phyloP scores from a whole-genome alignment of 2,113 vertebrate species.

The Gyps fulvus region DNA sequence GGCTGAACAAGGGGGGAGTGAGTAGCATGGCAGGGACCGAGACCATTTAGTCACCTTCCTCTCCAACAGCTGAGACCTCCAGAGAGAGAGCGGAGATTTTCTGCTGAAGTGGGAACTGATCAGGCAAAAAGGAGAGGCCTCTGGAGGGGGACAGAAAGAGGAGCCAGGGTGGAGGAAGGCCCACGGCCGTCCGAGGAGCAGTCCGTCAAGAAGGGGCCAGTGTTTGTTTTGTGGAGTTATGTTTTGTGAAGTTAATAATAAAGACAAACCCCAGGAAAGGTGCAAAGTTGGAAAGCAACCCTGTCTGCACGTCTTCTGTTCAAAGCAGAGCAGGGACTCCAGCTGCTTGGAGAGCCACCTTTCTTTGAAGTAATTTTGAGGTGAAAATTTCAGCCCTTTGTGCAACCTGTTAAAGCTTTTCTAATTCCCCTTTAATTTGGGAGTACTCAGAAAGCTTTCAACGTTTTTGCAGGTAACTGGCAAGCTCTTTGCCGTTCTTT shows the following conservation, averaged over 20 bases:
- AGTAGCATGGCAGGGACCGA: neutral
- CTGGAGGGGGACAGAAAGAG: neutral
- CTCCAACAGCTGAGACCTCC: neutral
- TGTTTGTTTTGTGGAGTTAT: neutral
- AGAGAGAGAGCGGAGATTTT: neutral
- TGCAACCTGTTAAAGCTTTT: neutral
- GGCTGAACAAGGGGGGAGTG: neutral
- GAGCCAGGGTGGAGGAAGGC: neutral
- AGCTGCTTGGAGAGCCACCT: neutral
- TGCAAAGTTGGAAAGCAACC: neutral
- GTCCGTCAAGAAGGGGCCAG: neutral
- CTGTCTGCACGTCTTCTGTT: neutral
- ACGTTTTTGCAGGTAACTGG: neutral
- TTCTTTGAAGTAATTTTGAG: conserved; percentile 8
- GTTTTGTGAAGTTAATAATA: neutral
- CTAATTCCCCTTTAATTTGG: conserved; percentile 23
- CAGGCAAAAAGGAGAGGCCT: neutral
- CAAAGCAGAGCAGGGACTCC: neutral
- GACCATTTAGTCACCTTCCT: neutral
- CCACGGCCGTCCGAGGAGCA: accelerated
- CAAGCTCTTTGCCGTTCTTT: neutral
- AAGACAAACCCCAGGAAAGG: neutral
- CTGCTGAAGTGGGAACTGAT: neutral
- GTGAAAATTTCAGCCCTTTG: conserved; percentile 29
- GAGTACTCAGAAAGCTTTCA: neutral